Evolutionary conservation across 1,140 invertebrate genomes (phyloP), one percentile per base, ranked within the genome.

Genomic region (Magallana angulata): DNA sequence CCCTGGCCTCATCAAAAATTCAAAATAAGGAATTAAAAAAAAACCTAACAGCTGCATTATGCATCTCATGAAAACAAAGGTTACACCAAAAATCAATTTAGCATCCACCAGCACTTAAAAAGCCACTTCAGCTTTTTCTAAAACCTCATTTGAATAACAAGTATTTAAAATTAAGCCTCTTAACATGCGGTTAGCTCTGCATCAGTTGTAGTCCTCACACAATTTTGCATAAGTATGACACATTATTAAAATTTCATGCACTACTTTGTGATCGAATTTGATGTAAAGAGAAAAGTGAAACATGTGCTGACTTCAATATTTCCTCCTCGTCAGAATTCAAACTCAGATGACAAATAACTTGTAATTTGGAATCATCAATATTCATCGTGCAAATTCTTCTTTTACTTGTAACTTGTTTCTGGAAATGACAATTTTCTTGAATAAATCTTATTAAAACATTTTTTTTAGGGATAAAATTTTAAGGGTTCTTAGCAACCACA

Each of bases 211-310:
- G 24, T 30, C 36, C 68, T 8, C 24, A 76, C 68, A 30, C 68
- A 76, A 76, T 76, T 76, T 76, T 76, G 68, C 68, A 18, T 76
- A 76, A 76, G 68, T 76, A 76, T 76, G 68, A 76, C 68, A 76
- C 18, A 76, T 76, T 30, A 76, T 76, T 76, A 76, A 71, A 76
- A 76, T 76, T 76, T 76, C 68, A 76, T 76, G 68, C 68, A 18
- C 68, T 9, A 76, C 18, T 18, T 76, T 76, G 68, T 30, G 36
- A 76, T 76, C 36, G 36, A 30, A 30, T 76, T 76, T 76, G 68
- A 76, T 76, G 68, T 18, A 30, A 30, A 76, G 68, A 76, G 24
- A 30, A 30, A 76, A 76, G 24, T 76, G 68, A 76, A 76, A 76
- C 18, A 71, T 71, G 68, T 76, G 68, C 36, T 76, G 68, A 76